These are phyloP conservation scores for Macrobrachium rosenbergii DNA, from an alignment of 1,140 invertebrate species.

Conservation along the genomic window DNA sequence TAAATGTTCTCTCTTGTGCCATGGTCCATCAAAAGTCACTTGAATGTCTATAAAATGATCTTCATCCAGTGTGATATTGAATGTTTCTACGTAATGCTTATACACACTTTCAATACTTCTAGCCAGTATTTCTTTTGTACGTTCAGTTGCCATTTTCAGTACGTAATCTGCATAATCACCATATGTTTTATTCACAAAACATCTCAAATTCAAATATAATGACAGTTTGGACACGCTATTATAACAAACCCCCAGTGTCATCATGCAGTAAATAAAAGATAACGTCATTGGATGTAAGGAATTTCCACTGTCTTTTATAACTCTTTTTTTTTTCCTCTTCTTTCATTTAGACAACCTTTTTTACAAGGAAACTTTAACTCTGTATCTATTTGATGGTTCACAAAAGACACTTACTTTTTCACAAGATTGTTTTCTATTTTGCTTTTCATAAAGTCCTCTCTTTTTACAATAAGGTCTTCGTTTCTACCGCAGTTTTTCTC, in stretches of 20 bases:
- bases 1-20: neutral
- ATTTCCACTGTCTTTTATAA: no score
- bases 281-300: neutral
- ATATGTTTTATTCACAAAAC: constrained; percentile 1
- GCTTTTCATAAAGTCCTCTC: no score
- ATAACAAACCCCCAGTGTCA: neutral
- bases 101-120: no score
- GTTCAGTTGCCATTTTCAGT: neutral
- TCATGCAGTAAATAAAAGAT: constrained; percentile 10
- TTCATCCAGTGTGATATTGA: neutral
- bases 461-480: no score
- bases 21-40: neutral
- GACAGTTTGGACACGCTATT: no score
- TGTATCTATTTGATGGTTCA: no score
- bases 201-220: neutral
- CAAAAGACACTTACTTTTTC: no score
- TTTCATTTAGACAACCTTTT: no score
- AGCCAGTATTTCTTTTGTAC: neutral
- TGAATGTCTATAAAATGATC: neutral
- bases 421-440: no score
- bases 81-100: neutral
- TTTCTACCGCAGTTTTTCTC: no score
- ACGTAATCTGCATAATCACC: neutral
- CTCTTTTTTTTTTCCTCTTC: no score
- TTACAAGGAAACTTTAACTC: no score